Evolutionary conservation across 2,113 vertebrate genomes (phyloP), one percentile per base, ranked within the genome.

Genomic region (Seriola quinqueradiata): DNA sequence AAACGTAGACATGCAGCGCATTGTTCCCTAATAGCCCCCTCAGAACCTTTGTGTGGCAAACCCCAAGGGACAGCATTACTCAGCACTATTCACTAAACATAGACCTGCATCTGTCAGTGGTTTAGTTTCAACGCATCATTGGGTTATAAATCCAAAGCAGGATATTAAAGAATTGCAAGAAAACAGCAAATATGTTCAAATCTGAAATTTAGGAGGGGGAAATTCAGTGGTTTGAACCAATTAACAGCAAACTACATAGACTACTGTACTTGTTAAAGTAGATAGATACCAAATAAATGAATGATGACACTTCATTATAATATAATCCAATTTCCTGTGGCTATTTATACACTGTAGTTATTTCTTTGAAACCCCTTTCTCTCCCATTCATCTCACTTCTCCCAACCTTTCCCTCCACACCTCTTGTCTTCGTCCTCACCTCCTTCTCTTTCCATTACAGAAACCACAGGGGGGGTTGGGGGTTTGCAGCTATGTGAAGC

Each of bases 401-500:
- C 21, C 50, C 32, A 34, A 16, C 38, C 34, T 4, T 11, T 38
- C 32, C 52, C 44, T 76, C n/a, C n/a, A 40, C 28, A 79, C 58
- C n/a, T 34, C 21, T 60, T 46, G 52, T 50, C 78, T 52, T 17
- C 79, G 44, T 54, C 60, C 60, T 34, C 7, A 5, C 32, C 34
- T 61, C 64, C 8, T 64, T 61, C 55, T 42, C 48, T 38, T 60
- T 64, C 28, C 69, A 78, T 70, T 77, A 55, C 28, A 50, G 44
- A 48, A 57, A 63, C 66, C 57, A 69, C 70, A 34, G 25, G 58
- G 42, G 1, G 40, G 59, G 54, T n/a, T n/a, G 38, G 46, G 19
- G 8, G 61, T 68, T 64, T 68, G 74, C 68, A 75, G 44, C 75
- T 58, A 17, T 23, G 59, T 23, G 60, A 72, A 65, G 25, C 36